These are phyloP conservation scores for Lasioglossum baleicum DNA, from an alignment of 1,140 invertebrate genomes.

Conservation along the genomic window DNA sequence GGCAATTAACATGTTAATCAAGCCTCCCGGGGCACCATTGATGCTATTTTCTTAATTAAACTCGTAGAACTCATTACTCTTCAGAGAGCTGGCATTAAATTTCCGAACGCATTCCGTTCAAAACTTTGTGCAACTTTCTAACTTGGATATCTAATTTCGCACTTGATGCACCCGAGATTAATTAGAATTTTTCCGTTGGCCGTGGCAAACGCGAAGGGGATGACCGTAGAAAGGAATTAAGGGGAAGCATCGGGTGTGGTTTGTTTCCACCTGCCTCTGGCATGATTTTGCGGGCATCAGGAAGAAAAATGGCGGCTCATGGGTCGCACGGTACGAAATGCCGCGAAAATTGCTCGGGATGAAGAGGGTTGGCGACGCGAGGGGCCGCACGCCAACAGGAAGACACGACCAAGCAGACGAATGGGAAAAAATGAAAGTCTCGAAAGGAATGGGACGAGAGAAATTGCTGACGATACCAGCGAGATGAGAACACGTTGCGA, in stretches of 20 bases:
- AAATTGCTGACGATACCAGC: constrained; percentile 29
- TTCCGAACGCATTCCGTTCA: not conserved
- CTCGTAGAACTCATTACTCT: not conserved
- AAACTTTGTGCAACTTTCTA: not conserved
- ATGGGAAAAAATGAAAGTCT: not conserved
- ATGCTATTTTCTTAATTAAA: not conserved
- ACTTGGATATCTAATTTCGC: not conserved
- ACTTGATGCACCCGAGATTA: not conserved
- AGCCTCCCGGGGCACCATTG: not conserved
- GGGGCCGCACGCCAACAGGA: constrained; percentile 2
- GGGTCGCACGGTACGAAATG: constrained; percentile 6
- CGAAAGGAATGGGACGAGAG: not conserved
- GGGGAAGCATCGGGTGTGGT: not conserved
- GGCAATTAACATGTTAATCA: not conserved
- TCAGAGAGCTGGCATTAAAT: not conserved
- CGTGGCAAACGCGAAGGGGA: not conserved
- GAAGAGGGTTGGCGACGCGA: not conserved
- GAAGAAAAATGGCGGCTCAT: constrained; percentile 16
- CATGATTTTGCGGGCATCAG: constrained; percentile 15
- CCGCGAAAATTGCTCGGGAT: constrained; percentile 19
- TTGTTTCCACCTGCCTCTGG: constrained; percentile 3
- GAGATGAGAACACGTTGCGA: constrained; percentile 11
- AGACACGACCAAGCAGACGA: not conserved
- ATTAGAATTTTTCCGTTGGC: not conserved
- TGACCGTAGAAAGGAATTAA: not conserved